Evolutionary conservation across 2,113 vertebrate genomes (phyloP).

Genomic region (Ptyas mucosa): DNA sequence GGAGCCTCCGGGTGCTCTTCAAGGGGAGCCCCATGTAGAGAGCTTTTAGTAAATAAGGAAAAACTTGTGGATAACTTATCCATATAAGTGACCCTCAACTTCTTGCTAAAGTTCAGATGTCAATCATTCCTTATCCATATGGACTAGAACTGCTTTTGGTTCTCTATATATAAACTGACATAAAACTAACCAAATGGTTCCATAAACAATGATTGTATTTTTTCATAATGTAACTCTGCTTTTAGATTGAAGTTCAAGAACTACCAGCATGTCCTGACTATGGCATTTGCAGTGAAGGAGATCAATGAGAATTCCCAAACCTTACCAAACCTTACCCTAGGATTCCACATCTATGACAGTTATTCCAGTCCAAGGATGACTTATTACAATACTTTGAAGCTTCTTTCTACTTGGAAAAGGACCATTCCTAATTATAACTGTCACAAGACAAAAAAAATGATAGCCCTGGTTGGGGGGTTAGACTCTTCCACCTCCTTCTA

Average conservation of each 20-base stretch:
- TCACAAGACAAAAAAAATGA: background rate
- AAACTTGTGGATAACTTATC: background rate
- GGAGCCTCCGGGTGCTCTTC: too few relatives aligned
- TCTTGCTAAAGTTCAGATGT: background rate
- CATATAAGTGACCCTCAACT: background rate
- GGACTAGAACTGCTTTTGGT: background rate
- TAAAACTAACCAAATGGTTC: background rate
- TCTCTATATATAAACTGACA: background rate
- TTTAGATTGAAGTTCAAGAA: background rate
- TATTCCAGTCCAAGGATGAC: background rate
- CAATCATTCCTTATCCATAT: background rate
- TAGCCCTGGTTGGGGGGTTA: background rate
- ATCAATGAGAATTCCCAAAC: background rate
- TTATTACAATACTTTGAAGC: background rate
- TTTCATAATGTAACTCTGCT: background rate
- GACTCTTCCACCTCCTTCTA: background rate
- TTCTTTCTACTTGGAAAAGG: background rate
- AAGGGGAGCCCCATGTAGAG: too few relatives aligned
- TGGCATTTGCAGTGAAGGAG: conserved; percentile 11
- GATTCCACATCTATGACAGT: background rate
- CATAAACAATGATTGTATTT: background rate
- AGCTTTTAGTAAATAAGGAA: background rate
- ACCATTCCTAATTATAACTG: background rate
- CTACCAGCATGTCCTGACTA: background rate
- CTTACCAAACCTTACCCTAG: background rate